Base-by-base conservation (phyloP, 2,113 vertebrate species). In the Chloroceryle aenea region DNA sequence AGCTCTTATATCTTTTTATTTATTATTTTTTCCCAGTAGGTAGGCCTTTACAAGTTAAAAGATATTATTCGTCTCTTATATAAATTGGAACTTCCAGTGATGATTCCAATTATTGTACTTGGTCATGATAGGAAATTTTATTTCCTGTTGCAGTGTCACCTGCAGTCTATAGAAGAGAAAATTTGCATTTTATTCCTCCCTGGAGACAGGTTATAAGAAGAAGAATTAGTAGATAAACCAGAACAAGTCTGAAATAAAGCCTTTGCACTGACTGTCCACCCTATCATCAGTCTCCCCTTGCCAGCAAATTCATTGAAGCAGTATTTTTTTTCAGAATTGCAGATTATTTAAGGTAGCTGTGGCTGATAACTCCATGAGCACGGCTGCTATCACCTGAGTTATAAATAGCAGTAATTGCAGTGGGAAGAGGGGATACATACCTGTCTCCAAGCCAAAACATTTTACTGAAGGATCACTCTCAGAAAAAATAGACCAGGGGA, bases 341-440 rank as follows among this genome's bases (percentile, higher is more conserved):
- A 48, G 40, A 66, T 87, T 79, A 79, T 89, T 95, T 87, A 83
- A 80, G 66, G 38, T 74, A 67, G 50, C 69, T 96, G 74, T 88
- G 75, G 64, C 52, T 96, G 94, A 85, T 52, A 64, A 58, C 74
- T 95, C 58, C 63, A 68, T 89, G 76, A 91, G 12, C 56, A 72
- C 50, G 92, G 85, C 79, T 96, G 89, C 89, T 90, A 82, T 67
- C 79, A 94, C 84, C 93, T 93, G 80, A 30, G 22, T 81, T 96
- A 87, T 94, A 94, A 94, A 89, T 87, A 90, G 76, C 32, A 19
- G 25, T n/a, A 89, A 87, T 19, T 80, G 72, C 50, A 83, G 32
- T 81, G 63, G 30, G 85, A 48, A 94, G 29, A 91, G 38, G 47
- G 83, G 58, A 83, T 80, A 13, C 17, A 9, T 73, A 71, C 12